Base-by-base conservation (phyloP, 2,797 vertebrate genomes). In the Mionectes olivaceus region DNA sequence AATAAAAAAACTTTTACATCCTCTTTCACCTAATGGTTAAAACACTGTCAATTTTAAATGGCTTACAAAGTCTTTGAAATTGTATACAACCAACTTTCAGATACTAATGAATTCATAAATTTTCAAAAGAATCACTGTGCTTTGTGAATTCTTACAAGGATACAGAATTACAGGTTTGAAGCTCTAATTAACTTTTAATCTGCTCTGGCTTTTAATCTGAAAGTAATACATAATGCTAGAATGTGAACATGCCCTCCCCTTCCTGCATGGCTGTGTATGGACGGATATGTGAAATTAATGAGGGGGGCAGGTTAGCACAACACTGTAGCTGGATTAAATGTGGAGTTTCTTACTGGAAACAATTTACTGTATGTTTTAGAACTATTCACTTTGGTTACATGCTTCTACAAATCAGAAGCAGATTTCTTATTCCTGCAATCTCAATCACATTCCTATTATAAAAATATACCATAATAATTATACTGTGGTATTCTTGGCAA, bases 391-490 rank as follows among this genome's bases (percentile, higher is more conserved):
- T 89, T 65, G 65, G 77, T 94, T 91, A 96, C 74, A 89, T 91
- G 87, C 39, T 90, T 80, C 59, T 60, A 89, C 65, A 97, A 97
- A 97, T 91, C 74, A 96, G 93, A 95, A 97, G 89, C 96, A 96
- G 92, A 95, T 93, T 97, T 96, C 86, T 96, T 81, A 95, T 89
- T 96, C 89, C 69, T 96, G 91, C 84, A 92, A 93, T 91, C 84
- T 89, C 87, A 96, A 80, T 94, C 76, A 91, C 57, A 96, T 85
- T 95, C 82, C 32, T 93, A 89, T 94, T 95, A 95, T n/a, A 94
- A 96, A 94, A 96, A 95, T 94, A 96, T 88, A 96, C 78, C 55
- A 87, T 91, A 93, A 70, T 94, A 96, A 96, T 91, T 96, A 89
- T 61, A 93, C 84, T 15, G 1, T 14, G 12, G 67, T 90, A 88